A percentile compares a stretch with the other conserved stretches of the same genome.
These are phyloP conservation scores for Pentalonia nigronervosa DNA, from an alignment of 1,140 invertebrate species.

Conservation along the genomic window DNA sequence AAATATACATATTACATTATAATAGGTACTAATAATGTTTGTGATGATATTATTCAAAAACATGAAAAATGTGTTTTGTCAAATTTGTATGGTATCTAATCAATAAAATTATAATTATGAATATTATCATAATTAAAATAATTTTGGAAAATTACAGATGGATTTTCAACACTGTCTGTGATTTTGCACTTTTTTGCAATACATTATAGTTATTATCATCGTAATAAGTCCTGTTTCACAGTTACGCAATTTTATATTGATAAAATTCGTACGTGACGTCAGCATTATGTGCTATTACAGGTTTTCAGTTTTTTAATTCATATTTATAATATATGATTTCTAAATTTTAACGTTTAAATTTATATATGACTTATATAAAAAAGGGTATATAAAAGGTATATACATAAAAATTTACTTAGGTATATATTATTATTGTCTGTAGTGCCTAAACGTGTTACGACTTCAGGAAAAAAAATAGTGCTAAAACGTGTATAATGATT, in stretches of 20 bases:
- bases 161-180: neutral
- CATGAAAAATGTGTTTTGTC: neutral
- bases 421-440: neutral
- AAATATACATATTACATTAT: no score
- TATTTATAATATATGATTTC: neutral
- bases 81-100: neutral
- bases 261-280: no score
- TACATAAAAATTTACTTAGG: no score
- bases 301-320: no score
- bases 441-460: neutral
- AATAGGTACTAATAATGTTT: neutral
- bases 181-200: neutral
- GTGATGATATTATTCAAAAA: neutral
- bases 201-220: neutral
- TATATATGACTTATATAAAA: neutral
- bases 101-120: neutral
- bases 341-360: neutral
- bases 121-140: neutral
- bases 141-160: neutral
- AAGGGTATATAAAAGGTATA: no score
- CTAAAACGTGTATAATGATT: neutral
- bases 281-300: no score
- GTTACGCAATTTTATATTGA: no score
- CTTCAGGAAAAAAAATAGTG: neutral
- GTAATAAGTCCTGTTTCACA: no score